Conservation (phyloP, 2,113 vertebrate genomes). For the Cephalopholis sonnerati region DNA sequence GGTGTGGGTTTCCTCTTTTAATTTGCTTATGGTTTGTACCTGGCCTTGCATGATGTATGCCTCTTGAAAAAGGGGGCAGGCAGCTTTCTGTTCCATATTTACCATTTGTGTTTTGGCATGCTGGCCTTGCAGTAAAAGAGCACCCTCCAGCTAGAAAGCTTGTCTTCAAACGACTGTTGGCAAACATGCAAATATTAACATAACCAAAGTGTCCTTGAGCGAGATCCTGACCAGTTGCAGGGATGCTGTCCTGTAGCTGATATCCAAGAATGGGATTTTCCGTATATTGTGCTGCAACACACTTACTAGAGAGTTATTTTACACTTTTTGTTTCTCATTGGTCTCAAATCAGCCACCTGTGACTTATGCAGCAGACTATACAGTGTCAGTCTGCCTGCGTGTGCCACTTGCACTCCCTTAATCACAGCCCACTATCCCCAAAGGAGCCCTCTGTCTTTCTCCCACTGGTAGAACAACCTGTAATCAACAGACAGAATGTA, state of each 20-base stretch:
- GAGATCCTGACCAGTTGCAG: background rate
- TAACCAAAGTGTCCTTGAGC: slow-evolving; percentile 18
- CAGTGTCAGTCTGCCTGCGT: slow-evolving; percentile 1
- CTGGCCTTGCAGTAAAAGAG: background rate
- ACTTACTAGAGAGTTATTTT: background rate
- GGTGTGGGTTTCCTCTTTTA: slow-evolving; percentile 29
- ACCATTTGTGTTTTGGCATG: background rate
- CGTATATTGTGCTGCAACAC: background rate
- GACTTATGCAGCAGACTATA: background rate
- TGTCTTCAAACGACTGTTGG: background rate
- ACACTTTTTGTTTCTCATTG: background rate
- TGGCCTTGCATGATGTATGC: background rate
- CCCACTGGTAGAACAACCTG: slow-evolving; percentile 21
- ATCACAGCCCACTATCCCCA: slow-evolving; percentile 38
- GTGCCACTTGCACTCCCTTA: slow-evolving; percentile 34
- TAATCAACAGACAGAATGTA: slow-evolving; percentile 31
- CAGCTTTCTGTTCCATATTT: background rate
- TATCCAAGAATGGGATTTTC: background rate
- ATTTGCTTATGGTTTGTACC: slow-evolving; percentile 2
- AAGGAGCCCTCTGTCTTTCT: slow-evolving; percentile 32
- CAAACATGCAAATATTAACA: background rate
- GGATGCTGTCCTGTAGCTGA: background rate
- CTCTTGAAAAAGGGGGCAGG: background rate
- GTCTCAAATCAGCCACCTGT: slow-evolving; percentile 8
- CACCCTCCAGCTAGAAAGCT: background rate